Conservation (phyloP, 2,113 vertebrate species). For the Nipponia nippon region DNA sequence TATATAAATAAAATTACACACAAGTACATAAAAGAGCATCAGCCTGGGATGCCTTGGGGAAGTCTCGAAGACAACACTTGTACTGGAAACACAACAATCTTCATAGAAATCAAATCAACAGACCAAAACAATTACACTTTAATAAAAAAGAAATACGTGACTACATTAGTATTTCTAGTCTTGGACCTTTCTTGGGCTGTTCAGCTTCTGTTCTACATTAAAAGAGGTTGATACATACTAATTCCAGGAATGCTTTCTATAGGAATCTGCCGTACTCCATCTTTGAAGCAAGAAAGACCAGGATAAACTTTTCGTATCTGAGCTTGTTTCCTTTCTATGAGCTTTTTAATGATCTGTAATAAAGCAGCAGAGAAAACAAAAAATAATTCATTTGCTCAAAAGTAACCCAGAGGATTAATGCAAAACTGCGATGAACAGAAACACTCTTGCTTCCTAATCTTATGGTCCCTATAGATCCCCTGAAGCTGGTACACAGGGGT, state of each 20-base stretch:
- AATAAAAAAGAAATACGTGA: not conserved
- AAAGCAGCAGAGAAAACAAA: slow-evolving; percentile 13
- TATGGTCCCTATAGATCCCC: not conserved
- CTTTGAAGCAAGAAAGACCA: slow-evolving; percentile 98
- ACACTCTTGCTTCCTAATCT: not conserved
- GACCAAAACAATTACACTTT: not conserved
- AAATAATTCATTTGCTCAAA: not conserved
- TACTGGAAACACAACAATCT: not conserved
- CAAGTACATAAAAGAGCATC: not conserved
- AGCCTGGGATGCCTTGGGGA: not conserved
- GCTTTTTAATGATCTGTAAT: slow-evolving; percentile 97
- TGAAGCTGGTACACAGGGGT: not conserved
- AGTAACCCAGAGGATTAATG: not conserved
- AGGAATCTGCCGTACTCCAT: slow-evolving; percentile 97
- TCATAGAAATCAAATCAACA: slow-evolving; percentile 2
- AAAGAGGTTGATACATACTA: slow-evolving; percentile 79
- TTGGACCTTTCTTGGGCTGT: not conserved
- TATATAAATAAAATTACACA: not conserved
- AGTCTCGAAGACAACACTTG: not conserved
- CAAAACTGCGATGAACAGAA: not conserved
- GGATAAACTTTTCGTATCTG: slow-evolving; percentile 98
- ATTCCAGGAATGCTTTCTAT: slow-evolving; percentile 99
- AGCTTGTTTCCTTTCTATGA: slow-evolving; percentile 97
- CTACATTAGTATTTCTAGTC: not conserved
- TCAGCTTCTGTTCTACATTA: not conserved